Conservation (phyloP, 2,113 vertebrate species). For the Morone chrysops region DNA sequence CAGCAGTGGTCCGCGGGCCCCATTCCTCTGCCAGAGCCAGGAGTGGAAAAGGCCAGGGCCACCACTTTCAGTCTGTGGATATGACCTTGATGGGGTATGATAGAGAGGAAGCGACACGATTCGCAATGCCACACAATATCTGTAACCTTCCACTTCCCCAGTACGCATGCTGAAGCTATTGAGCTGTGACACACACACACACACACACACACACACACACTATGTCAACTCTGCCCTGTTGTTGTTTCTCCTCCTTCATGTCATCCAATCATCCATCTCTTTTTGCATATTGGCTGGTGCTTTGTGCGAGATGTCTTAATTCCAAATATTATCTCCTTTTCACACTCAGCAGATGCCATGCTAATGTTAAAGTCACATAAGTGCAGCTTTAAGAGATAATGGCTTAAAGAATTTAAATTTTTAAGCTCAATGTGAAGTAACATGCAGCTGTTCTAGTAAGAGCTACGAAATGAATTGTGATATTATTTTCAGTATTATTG, state of each 20-base stretch:
- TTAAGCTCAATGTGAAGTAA: slow-evolving; percentile 40
- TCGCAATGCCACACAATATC: slow-evolving; percentile 81
- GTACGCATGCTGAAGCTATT: slow-evolving; percentile 58
- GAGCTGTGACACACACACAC: slow-evolving; percentile 69
- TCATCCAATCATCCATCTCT: slow-evolving; percentile 67
- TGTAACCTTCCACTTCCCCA: slow-evolving; percentile 76
- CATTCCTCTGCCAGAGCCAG: slow-evolving; percentile 79
- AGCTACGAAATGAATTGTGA: slow-evolving; percentile 5
- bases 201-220: slow-evolving; percentile 34
- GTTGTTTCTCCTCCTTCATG: slow-evolving; percentile 71
- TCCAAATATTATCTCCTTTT: slow-evolving; percentile 45
- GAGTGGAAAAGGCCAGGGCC: slow-evolving; percentile 82
- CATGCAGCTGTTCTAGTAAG: slow-evolving; percentile 39
- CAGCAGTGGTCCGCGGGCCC: slow-evolving; percentile 80
- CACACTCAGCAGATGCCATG: slow-evolving; percentile 30
- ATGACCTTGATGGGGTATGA: slow-evolving; percentile 85
- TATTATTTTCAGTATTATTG: slow-evolving; percentile 20
- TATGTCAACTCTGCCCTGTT: slow-evolving; percentile 67
- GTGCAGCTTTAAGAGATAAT: slow-evolving; percentile 48
- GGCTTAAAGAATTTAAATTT: slow-evolving; percentile 43
- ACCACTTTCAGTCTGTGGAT: slow-evolving; percentile 79
- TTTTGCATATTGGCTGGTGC: slow-evolving; percentile 60
- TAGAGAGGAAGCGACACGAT: slow-evolving; percentile 81
- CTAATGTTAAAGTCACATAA: slow-evolving; percentile 50
- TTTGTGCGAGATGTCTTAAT: slow-evolving; percentile 52